phyloP scores from a whole-genome alignment of 2,797 vertebrate genomes.

The Phataginus tetradactyla region DNA sequence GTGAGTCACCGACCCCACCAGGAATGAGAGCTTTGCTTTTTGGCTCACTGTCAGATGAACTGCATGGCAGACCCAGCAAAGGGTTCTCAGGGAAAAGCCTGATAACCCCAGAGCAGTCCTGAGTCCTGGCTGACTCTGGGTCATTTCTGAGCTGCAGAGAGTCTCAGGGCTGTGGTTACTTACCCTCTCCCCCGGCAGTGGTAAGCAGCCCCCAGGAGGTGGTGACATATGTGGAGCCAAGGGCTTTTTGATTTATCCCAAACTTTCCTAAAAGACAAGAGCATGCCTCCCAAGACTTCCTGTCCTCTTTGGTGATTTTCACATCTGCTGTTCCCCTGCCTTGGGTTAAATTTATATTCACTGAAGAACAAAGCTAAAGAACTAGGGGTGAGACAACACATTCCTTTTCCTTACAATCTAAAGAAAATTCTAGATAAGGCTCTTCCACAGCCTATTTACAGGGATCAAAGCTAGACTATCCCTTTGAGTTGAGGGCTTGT shows the following conservation, averaged over 20 bases:
- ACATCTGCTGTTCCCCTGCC: neutral
- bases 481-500: neutral
- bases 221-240: neutral
- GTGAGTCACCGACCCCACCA: neutral
- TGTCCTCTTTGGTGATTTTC: slow-evolving; percentile 54
- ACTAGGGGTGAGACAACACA: neutral
- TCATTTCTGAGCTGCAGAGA: slow-evolving; percentile 7
- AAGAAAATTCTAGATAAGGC: slow-evolving; percentile 36
- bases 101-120: neutral
- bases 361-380: slow-evolving; percentile 44
- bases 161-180: neutral
- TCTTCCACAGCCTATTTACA: neutral
- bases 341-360: slow-evolving; percentile 50
- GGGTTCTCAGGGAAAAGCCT: slow-evolving; percentile 19
- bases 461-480: neutral
- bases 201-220: neutral
- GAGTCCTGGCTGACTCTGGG: neutral
- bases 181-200: neutral
- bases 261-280: slow-evolving; percentile 45
- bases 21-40: neutral
- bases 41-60: neutral
- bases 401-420: slow-evolving; percentile 31
- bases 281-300: slow-evolving; percentile 38
- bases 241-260: slow-evolving; percentile 6
- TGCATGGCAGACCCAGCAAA: neutral